Percentiles rank a stretch among this genome's conserved stretches.
These are phyloP conservation scores for Dipodomys ordii DNA, from an alignment of 2,113 vertebrate genomes.

Conservation along the genomic window DNA sequence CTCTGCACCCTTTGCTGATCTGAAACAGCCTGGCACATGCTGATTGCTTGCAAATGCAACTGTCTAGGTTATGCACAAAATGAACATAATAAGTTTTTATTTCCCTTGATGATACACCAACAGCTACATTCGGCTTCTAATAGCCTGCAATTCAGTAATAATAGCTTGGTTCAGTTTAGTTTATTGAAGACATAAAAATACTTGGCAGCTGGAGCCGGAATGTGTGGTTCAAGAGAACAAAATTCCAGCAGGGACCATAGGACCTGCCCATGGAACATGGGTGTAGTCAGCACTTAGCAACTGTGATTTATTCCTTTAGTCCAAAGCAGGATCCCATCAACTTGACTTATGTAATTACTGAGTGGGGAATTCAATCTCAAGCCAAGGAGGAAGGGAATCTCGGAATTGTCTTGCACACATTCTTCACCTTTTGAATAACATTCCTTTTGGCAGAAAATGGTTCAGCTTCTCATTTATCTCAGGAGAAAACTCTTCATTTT, in stretches of 20 bases:
- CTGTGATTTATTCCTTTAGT: slow-evolving; percentile 70
- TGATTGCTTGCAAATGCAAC: slow-evolving; percentile 74
- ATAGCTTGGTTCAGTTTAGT: slow-evolving; percentile 83
- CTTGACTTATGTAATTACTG: slow-evolving; percentile 48
- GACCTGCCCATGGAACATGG: slow-evolving; percentile 52
- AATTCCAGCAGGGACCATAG: slow-evolving; percentile 59
- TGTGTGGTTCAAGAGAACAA: slow-evolving; percentile 74
- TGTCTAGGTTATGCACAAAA: slow-evolving; percentile 79
- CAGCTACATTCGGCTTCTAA: slow-evolving; percentile 78
- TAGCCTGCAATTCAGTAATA: slow-evolving; percentile 83
- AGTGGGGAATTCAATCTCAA: slow-evolving; percentile 9
- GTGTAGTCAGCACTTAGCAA: slow-evolving; percentile 44
- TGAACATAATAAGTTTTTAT: slow-evolving; percentile 82
- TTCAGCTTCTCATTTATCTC: slow-evolving; percentile 57
- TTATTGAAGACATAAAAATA: slow-evolving; percentile 83
- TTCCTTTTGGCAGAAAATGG: slow-evolving; percentile 65
- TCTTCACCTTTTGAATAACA: slow-evolving; percentile 66
- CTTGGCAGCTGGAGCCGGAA: slow-evolving; percentile 79
- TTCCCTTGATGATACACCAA: slow-evolving; percentile 83
- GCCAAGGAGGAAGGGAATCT: not conserved
- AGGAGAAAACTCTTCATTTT: slow-evolving; percentile 71
- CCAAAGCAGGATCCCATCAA: slow-evolving; percentile 50
- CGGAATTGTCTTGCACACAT: slow-evolving; percentile 18
- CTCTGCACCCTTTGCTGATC: slow-evolving; percentile 51
- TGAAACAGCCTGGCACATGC: slow-evolving; percentile 51